These are phyloP conservation scores for Apamea sordens DNA, from an alignment of 2,888 invertebrate species.

Conservation along the genomic window DNA sequence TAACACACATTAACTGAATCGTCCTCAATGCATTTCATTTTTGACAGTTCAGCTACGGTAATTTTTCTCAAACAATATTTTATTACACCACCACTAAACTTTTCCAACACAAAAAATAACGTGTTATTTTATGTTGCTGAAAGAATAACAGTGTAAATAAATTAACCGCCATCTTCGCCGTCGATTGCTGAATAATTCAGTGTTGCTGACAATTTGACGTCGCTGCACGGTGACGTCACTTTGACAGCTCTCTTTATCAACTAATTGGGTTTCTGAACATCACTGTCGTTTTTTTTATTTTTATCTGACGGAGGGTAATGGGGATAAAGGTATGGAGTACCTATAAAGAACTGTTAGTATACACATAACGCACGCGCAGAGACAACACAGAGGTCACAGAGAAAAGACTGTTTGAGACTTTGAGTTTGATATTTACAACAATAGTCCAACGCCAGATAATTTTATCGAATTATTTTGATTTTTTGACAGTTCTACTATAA, in stretches of 20 bases:
- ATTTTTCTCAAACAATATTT: neutral
- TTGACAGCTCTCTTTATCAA: slow-evolving; percentile 23
- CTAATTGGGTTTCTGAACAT: slow-evolving; percentile 31
- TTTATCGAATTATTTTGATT: too few species aligned
- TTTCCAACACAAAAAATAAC: slow-evolving; percentile 11
- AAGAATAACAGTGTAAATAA: slow-evolving; percentile 36
- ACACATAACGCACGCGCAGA: neutral
- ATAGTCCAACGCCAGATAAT: too few species aligned
- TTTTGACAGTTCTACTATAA: too few species aligned
- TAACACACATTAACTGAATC: too few species aligned
- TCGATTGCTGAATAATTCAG: slow-evolving; percentile 59
- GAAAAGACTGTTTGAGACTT: too few species aligned
- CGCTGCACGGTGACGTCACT: slow-evolving; percentile 26
- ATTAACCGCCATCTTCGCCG: slow-evolving; percentile 35
- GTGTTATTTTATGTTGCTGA: slow-evolving; percentile 22
- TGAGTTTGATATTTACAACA: too few species aligned
- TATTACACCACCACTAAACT: neutral
- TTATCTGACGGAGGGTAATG: slow-evolving; percentile 21
- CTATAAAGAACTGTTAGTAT: too few species aligned
- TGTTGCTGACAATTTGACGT: slow-evolving; percentile 22
- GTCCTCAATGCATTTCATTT: neutral
- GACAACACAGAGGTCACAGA: too few species aligned
- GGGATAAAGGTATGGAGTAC: neutral
- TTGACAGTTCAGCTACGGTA: neutral
- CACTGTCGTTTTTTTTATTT: slow-evolving; percentile 36